Conservation (phyloP, 1,140 invertebrate genomes). For the Drepana arcuata region DNA sequence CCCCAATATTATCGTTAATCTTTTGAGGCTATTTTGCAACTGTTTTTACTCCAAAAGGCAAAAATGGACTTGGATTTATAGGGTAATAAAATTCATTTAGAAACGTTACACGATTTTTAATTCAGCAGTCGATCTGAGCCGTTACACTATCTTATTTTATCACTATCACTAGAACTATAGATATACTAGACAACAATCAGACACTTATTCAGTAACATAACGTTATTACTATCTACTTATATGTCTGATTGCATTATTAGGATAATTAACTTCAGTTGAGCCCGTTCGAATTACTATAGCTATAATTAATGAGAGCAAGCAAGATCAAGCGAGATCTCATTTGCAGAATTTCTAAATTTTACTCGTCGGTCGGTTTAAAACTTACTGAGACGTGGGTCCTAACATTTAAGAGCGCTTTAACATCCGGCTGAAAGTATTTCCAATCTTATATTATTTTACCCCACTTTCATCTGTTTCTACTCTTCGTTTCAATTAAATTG, state of each 20-base stretch:
- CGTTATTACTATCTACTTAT: neutral
- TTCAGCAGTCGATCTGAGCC: too few species aligned
- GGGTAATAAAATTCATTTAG: too few species aligned
- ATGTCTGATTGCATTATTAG: neutral
- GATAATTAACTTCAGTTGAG: neutral
- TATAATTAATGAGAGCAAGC: slow-evolving; percentile 15
- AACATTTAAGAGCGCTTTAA: slow-evolving; percentile 17
- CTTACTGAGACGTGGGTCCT: slow-evolving; percentile 12
- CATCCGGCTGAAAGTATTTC: slow-evolving; percentile 11
- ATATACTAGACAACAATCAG: too few species aligned
- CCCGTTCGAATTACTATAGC: slow-evolving; percentile 6
- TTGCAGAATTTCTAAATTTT: slow-evolving; percentile 22
- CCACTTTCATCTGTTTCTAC: neutral
- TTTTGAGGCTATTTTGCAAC: too few species aligned
- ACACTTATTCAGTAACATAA: neutral
- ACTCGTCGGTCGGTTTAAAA: slow-evolving; percentile 10
- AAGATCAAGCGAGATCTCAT: slow-evolving; percentile 10
- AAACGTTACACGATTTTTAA: too few species aligned
- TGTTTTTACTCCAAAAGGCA: too few species aligned
- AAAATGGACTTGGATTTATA: too few species aligned
- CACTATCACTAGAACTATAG: too few species aligned
- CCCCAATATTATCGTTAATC: slow-evolving; percentile 42
- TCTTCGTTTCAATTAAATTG: neutral
- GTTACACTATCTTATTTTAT: too few species aligned
- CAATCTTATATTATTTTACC: slow-evolving; percentile 20